Evolutionary conservation across 2,888 invertebrate genomes (phyloP).

Genomic region (Strigamia transsilvanica): DNA sequence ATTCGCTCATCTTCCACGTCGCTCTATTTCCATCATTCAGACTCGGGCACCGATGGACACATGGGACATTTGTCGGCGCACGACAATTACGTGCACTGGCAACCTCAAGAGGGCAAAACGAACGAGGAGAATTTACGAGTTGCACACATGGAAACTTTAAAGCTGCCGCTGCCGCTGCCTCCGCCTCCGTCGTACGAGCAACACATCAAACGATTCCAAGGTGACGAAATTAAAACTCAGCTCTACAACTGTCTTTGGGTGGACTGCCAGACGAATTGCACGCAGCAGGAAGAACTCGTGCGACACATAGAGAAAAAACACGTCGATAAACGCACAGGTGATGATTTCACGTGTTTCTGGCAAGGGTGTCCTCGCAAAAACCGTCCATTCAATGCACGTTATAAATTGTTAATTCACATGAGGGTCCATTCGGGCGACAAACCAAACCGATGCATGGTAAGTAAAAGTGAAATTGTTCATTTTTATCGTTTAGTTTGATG

Average conservation of each 20-base stretch:
- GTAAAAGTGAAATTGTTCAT: slow-evolving; percentile 63
- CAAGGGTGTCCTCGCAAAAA: slow-evolving; percentile 86
- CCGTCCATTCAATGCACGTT: slow-evolving; percentile 95
- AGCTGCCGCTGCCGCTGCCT: slow-evolving; percentile 55
- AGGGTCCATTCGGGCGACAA: slow-evolving; percentile 97
- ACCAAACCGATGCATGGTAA: slow-evolving; percentile 96
- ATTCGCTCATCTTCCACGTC: background rate
- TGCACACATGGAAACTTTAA: background rate
- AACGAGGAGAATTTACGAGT: background rate
- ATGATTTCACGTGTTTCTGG: slow-evolving; percentile 95
- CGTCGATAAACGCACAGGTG: slow-evolving; percentile 70
- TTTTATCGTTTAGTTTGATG: background rate
- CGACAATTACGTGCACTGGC: background rate
- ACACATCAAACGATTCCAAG: slow-evolving; percentile 55
- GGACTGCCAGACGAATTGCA: slow-evolving; percentile 81
- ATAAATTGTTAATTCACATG: slow-evolving; percentile 95
- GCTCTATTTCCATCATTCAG: background rate
- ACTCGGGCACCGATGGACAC: slow-evolving; percentile 1
- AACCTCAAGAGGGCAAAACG: background rate
- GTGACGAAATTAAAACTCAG: slow-evolving; percentile 16
- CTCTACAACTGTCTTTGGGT: slow-evolving; percentile 79
- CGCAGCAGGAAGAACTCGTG: slow-evolving; percentile 77
- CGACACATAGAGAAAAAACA: slow-evolving; percentile 82
- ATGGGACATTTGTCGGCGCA: slow-evolving; percentile 18
- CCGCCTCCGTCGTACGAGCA: slow-evolving; percentile 58